Evolutionary conservation across 1,140 invertebrate species (phyloP), one percentile per base, ranked within the genome.

Genomic region (Charaxes varanes): DNA sequence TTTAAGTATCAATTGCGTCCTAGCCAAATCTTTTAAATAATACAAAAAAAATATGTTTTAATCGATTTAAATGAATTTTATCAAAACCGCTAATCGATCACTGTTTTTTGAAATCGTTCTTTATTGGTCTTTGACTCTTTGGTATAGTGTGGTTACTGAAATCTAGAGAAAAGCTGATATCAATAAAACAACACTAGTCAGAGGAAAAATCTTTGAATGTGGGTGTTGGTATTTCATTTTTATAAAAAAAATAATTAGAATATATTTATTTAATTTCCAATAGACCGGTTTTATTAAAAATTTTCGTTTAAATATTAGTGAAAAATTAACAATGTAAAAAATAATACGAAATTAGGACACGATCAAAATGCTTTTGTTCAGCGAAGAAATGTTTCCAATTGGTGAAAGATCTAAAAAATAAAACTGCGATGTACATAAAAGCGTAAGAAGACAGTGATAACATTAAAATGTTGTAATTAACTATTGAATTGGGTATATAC

Each of bases 171-270:
- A 19, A 5, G 22, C 6, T 4, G n/a, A 23, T n/a, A 23, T 23
- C 22, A 23, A 23, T 23, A 23, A 23, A 23, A 33, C 26, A 30
- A 40, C 24, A 28, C 18, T 37, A 46, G 37, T 24, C 18, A n/a
- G 36, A 36, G 41, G 32, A 48, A 36, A 41, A 41, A n/a, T 48
- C n/a, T 21, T 41, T 23, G 41, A 38, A 31, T 40, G 31, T 41
- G 36, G 44, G 36, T 32, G 35, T 8, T 3, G 4, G 11, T 6
- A 14, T 6, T 27, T n/a, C n/a, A n/a, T n/a, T n/a, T n/a, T n/a
- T n/a, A n/a, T n/a, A n/a, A n/a, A n/a, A n/a, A n/a, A n/a, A n/a
- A n/a, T n/a, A n/a, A n/a, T n/a, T n/a, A n/a, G n/a, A n/a, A n/a
- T n/a, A n/a, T n/a, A n/a, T n/a, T n/a, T n/a, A n/a, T n/a, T n/a